These are phyloP conservation scores for Lutjanus erythropterus DNA, from an alignment of 2,113 vertebrate genomes.

Conservation along the genomic window DNA sequence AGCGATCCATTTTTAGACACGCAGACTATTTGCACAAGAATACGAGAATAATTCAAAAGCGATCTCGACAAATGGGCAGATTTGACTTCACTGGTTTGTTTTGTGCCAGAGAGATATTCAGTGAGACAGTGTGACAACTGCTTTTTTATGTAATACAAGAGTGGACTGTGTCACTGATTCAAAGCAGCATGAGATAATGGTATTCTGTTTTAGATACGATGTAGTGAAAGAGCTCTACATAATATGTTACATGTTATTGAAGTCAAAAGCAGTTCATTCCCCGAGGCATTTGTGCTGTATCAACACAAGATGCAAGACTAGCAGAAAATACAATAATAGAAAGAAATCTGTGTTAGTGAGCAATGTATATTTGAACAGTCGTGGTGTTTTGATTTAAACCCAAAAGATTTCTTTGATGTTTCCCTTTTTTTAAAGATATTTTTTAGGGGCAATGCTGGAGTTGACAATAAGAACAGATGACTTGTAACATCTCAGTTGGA, in stretches of 20 bases:
- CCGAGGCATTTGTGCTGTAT: background rate
- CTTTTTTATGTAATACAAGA: background rate
- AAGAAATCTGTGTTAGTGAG: background rate
- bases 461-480: background rate
- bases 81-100: slow-evolving; percentile 35
- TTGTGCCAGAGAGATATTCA: slow-evolving; percentile 13
- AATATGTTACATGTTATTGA: slow-evolving; percentile 28
- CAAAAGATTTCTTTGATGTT: background rate
- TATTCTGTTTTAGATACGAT: slow-evolving; percentile 6
- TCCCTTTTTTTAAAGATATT: background rate
- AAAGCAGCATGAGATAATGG: slow-evolving; percentile 24
- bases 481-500: background rate
- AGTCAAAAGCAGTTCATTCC: slow-evolving; percentile 8
- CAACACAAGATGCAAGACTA: background rate
- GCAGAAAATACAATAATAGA: background rate
- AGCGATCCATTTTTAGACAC: slow-evolving; percentile 64
- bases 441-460: background rate
- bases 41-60: slow-evolving; percentile 26
- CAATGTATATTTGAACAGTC: background rate
- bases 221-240: slow-evolving; percentile 2
- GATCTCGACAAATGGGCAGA: slow-evolving; percentile 45
- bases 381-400: background rate
- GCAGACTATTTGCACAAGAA: slow-evolving; percentile 49
- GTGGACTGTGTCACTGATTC: slow-evolving; percentile 28
- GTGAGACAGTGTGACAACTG: background rate